phyloP scores from a whole-genome alignment of 2,888 invertebrate species.

The Byasa hedistus region DNA sequence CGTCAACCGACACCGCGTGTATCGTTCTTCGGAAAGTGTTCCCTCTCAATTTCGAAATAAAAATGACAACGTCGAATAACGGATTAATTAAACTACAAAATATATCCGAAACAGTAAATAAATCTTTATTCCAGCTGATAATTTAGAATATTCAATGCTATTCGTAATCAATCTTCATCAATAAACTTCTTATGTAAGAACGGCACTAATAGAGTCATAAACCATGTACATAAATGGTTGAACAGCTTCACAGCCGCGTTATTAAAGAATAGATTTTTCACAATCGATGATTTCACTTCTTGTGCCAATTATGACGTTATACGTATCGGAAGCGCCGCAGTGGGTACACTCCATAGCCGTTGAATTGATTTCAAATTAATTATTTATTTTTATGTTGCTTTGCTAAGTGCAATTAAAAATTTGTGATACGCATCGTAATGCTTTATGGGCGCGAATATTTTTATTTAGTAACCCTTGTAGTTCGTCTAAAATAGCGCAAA shows the following conservation, averaged over 20 bases:
- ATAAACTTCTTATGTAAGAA: constrained; percentile 46
- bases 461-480: constrained; percentile 29
- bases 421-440: background rate
- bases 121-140: background rate
- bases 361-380: constrained; percentile 15
- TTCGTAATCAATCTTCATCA: constrained; percentile 31
- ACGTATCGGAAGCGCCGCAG: background rate
- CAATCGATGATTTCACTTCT: constrained; percentile 29
- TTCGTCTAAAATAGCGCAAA: constrained; percentile 50
- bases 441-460: background rate
- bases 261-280: constrained; percentile 35
- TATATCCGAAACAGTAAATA: background rate
- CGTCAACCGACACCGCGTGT: constrained; percentile 41
- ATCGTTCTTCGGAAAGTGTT: constrained; percentile 52
- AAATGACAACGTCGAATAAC: constrained; percentile 40
- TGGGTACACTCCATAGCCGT: constrained; percentile 2
- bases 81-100: no score
- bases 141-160: background rate
- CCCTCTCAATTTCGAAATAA: constrained; percentile 60
- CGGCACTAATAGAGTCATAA: constrained; percentile 42
- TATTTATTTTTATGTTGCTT: background rate
- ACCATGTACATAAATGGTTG: constrained; percentile 39
- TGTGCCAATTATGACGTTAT: constrained; percentile 19
- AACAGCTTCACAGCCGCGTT: constrained; percentile 41
- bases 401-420: background rate